Conservation (phyloP, 2,113 vertebrate species). For the Tetraodon nigroviridis region DNA sequence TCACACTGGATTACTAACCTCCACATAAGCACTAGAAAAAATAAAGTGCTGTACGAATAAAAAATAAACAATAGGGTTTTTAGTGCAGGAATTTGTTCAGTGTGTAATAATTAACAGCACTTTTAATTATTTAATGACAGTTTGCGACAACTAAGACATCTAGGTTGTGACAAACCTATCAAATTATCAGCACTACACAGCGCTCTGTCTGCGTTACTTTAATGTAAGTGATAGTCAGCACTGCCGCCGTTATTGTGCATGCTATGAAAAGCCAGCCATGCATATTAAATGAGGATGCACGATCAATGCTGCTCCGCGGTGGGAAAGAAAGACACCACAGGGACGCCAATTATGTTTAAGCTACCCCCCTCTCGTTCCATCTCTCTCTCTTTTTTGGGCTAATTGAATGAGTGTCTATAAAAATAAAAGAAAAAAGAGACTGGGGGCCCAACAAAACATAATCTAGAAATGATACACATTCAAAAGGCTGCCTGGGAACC, state of each 20-base stretch:
- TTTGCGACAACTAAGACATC: background rate
- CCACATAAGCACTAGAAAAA: background rate
- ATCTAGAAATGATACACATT: constrained; percentile 58
- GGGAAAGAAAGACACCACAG: constrained; percentile 60
- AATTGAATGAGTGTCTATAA: constrained; percentile 64
- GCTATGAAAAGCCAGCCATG: constrained; percentile 60
- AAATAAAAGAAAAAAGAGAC: constrained; percentile 55
- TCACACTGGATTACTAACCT: constrained; percentile 3
- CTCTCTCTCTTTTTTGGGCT: constrained; percentile 39
- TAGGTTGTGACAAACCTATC: background rate
- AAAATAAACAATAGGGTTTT: background rate
- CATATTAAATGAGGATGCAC: constrained; percentile 60
- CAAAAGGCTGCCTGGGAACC: constrained; percentile 73
- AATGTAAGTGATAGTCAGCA: constrained; percentile 31
- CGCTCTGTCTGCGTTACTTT: constrained; percentile 23
- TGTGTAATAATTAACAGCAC: background rate
- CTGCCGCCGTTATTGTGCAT: constrained; percentile 56
- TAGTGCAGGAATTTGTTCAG: background rate
- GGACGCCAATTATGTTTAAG: constrained; percentile 64
- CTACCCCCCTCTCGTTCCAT: constrained; percentile 19
- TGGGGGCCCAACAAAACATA: constrained; percentile 60
- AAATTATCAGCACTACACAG: constrained; percentile 15
- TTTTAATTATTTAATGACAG: background rate
- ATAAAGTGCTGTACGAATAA: background rate
- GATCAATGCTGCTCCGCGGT: constrained; percentile 37